These are phyloP conservation scores for Pristiophorus japonicus DNA, from an alignment of 2,113 vertebrate genomes.

Conservation along the genomic window DNA sequence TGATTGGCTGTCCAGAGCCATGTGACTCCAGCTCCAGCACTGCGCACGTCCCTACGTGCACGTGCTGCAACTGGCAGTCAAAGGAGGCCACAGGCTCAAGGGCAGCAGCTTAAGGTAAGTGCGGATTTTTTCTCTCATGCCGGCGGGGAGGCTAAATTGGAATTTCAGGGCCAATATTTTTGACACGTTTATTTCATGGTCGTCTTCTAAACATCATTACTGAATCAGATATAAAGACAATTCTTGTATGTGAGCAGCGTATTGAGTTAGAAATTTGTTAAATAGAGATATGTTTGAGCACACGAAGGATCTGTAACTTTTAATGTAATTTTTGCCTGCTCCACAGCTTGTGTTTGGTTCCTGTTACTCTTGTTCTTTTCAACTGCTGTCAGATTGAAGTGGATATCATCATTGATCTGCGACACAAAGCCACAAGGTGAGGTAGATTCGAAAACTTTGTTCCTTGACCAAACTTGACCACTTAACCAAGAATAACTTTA, in stretches of 20 bases:
- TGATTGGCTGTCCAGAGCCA: no score
- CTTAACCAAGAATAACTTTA: neutral
- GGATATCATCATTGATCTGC: constrained; percentile 83
- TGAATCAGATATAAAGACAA: neutral
- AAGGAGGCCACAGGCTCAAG: no score
- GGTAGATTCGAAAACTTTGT: neutral
- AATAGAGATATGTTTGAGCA: neutral
- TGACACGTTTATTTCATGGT: neutral
- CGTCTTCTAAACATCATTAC: neutral
- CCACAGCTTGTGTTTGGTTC: constrained; percentile 87
- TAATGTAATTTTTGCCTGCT: constrained; percentile 39
- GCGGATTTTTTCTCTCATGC: no score
- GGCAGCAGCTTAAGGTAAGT: no score
- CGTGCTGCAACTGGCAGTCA: no score
- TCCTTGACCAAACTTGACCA: no score
- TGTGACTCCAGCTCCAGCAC: no score
- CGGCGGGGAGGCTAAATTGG: no score
- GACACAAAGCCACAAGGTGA: constrained; percentile 82
- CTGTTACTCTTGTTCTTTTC: constrained; percentile 81
- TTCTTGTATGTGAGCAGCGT: no score
- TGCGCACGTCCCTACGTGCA: no score
- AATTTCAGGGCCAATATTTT: no score
- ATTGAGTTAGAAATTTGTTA: neutral
- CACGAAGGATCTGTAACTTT: neutral
- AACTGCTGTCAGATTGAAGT: constrained; percentile 83